Base-by-base conservation (phyloP, 2,113 vertebrate species). In the Etheostoma cragini region DNA sequence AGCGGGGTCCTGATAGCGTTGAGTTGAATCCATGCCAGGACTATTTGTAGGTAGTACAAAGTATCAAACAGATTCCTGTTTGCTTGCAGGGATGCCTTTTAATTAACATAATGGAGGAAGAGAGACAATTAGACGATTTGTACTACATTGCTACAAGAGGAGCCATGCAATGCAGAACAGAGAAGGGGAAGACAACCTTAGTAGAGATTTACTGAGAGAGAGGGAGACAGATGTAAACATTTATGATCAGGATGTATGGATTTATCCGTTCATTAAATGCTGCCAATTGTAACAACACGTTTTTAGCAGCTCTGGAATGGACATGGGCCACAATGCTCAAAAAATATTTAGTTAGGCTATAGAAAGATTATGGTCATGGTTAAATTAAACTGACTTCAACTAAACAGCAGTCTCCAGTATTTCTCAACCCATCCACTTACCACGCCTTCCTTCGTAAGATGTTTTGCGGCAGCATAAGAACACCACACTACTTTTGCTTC, bases 101-200 rank as follows among this genome's bases (percentile, higher is more conserved):
- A 92, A 94, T 91, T 90, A 87, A 81, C 86, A 89, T 90, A 91
- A 93, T 86, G 74, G 80, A 89, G 72, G 46, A 72, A 70, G 52
- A 78, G 47, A 75, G 85, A 90, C 82, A 89, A 91, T 92, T 87
- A 92, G 79, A 78, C 58, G 19, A 83, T 82, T 72, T 74, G 76
- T 84, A 60, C 68, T 82, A 80, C 63, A 19, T 6, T 15, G 15
- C 61, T 64, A 83, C 26, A 68, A 47, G 56, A 76, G 62, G 47
- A 67, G 30, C 47, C 46, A 70, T 16, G 26, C 2, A 19, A 77
- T n/a, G 53, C 26, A 64, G 19, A 61, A 69, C 1, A 42, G 22
- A 73, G 42, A 83, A 58, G 68, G 22, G 49, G 53, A 45, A n/a
- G 54, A 47, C 69, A 69, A 0, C 4, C 56, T 80, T 22, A 33